Percentiles rank a stretch among this genome's conserved stretches.
These are phyloP conservation scores for Anthoscopus minutus DNA, from an alignment of 2,113 vertebrate species.

Conservation along the genomic window DNA sequence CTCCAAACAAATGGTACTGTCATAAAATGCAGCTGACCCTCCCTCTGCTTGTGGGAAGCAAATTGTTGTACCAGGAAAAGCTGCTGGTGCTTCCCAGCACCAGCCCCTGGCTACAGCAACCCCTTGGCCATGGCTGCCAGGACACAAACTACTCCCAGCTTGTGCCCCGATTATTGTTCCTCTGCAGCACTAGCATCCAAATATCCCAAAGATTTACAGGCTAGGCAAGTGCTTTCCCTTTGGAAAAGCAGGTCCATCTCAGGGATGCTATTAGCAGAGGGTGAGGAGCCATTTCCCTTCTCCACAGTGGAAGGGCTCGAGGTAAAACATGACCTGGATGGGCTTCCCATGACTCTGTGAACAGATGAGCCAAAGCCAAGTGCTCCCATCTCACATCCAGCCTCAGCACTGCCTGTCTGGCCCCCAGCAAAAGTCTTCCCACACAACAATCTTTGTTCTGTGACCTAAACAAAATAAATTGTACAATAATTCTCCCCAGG, in stretches of 20 bases:
- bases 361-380: neutral
- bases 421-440: neutral
- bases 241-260: no score
- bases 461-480: conserved; percentile 1
- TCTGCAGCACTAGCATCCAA: neutral
- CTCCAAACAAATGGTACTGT: neutral
- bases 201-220: neutral
- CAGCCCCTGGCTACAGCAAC: neutral
- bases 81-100: neutral
- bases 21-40: neutral
- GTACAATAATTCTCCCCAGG: neutral
- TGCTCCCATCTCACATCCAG: neutral
- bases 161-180: neutral
- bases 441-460: neutral
- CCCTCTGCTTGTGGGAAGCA: neutral
- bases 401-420: neutral
- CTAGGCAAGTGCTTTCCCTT: neutral
- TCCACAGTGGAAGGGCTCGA: neutral
- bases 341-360: neutral
- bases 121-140: rapidly evolving
- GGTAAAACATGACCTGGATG: neutral
- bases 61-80: neutral
- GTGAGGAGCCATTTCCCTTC: neutral
- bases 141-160: neutral
- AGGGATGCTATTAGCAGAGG: neutral